Percentiles rank a stretch among this genome's conserved stretches.
Evolutionary conservation across 2,797 vertebrate genomes (phyloP).

Genomic region (Poliocrania exsul): DNA sequence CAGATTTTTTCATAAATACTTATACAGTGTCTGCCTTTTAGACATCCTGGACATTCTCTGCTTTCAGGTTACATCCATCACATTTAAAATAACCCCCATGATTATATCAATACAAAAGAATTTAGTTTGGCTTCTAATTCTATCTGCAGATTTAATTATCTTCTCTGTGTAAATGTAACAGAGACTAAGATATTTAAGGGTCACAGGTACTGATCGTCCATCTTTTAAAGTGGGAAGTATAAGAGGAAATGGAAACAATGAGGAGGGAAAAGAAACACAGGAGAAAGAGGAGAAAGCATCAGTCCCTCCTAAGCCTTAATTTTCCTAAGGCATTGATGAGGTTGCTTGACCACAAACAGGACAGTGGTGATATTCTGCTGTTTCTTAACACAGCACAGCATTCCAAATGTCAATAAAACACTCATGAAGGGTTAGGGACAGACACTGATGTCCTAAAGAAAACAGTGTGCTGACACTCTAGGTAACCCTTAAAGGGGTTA

Average conservation of each 20-base stretch:
- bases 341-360: neutral
- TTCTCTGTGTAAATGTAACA: neutral
- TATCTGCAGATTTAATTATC: conserved; percentile 37
- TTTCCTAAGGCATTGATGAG: neutral
- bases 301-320: neutral
- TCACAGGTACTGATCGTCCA: neutral
- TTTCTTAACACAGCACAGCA: neutral
- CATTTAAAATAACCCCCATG: conserved; percentile 26
- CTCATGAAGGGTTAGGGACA: neutral
- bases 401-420: neutral
- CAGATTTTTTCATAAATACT: conserved; percentile 77
- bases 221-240: neutral
- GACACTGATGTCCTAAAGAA: neutral
- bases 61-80: conserved; percentile 37
- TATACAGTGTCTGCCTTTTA: conserved; percentile 72
- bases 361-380: neutral
- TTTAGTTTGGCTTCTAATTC: conserved; percentile 36
- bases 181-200: conserved; percentile 14
- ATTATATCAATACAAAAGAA: conserved; percentile 52
- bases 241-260: neutral
- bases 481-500: conserved; percentile 44
- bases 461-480: neutral
- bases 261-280: neutral
- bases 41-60: conserved; percentile 43
- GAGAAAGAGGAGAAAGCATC: neutral